These are phyloP conservation scores for Pachliopta kotzebuea DNA, from an alignment of 2,888 invertebrate genomes.

Conservation along the genomic window DNA sequence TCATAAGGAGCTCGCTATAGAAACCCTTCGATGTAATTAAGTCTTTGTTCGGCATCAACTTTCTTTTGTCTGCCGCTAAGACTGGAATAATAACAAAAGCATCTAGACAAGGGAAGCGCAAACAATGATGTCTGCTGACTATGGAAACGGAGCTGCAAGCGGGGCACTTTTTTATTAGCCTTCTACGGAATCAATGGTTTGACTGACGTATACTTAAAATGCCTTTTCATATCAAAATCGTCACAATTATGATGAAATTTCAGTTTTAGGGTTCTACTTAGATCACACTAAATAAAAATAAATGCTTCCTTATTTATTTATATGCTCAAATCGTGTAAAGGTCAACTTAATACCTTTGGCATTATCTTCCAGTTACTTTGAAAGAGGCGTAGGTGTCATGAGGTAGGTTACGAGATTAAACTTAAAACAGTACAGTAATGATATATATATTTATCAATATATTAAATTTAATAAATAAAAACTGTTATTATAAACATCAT, in stretches of 20 bases:
- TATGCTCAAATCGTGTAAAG: too few species aligned
- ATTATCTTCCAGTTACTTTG: too few species aligned
- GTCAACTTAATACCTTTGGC: too few species aligned
- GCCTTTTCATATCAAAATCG: slow-evolving; percentile 30
- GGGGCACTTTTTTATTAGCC: slow-evolving; percentile 48
- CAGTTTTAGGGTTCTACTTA: too few species aligned
- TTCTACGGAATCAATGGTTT: slow-evolving; percentile 25
- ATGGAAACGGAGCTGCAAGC: slow-evolving; percentile 51
- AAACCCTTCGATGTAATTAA: slow-evolving; percentile 65
- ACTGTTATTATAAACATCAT: too few species aligned
- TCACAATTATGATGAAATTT: not conserved
- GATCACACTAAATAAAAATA: too few species aligned
- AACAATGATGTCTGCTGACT: slow-evolving; percentile 72
- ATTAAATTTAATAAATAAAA: too few species aligned
- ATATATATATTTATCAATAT: too few species aligned
- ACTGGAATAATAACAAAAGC: slow-evolving; percentile 66
- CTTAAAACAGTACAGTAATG: too few species aligned
- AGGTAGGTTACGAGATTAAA: too few species aligned
- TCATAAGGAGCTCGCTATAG: slow-evolving; percentile 52
- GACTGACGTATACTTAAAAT: slow-evolving; percentile 11
- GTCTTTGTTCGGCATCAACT: slow-evolving; percentile 63
- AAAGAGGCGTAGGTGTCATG: too few species aligned
- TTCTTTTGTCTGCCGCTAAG: slow-evolving; percentile 66
- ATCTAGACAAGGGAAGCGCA: slow-evolving; percentile 55
- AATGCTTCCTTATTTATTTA: too few species aligned